Evolutionary conservation across 2,888 invertebrate species (phyloP), one percentile per base, ranked within the genome.

Genomic region (Eupithecia abbreviata): DNA sequence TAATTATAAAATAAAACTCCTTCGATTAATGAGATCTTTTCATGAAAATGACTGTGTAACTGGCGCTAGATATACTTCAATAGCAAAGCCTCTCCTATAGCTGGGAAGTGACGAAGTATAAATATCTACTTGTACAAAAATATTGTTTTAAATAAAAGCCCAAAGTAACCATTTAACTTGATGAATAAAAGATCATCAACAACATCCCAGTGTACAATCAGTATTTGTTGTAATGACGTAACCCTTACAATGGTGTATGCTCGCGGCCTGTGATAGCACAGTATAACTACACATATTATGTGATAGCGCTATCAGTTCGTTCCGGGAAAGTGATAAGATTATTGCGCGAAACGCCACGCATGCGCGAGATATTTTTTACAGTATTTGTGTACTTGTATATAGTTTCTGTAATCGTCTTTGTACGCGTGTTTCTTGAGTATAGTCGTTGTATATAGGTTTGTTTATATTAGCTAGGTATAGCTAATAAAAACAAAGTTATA

Each of bases 271-370:
- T 58, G 58, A 62, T 58, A 10, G 7, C 58, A 18, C 58, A 58
- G 9, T 18, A 30, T 67, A 67, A 43, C n/a, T 67, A 67, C 45
- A 43, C 67, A 30, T 43, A 43, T 67, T 67, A 12, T n/a, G 66
- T 42, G 88, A 87, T 87, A 88, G 69, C 30, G 81, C 79, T 88
- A 89, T 89, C 89, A 82, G 75, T 42, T 42, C 72, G 87, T 87
- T 87, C 87, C 87, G 86, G 87, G 84, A 85, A 83, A 82, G 82
- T 82, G 85, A 84, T 85, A 85, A 84, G 81, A 81, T 77, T 82
- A 84, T 85, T 83, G 80, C 73, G 79, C 77, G 77, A 72, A 77
- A 77, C 77, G 75, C 70, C 73, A 75, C 73, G 71, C 15, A 62
- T 30, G 66, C 42, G 15, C 15, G 66, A 15, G 42, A 7, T 41